Conservation (phyloP, 1,140 invertebrate species). For the Xylocopa sonorina region DNA sequence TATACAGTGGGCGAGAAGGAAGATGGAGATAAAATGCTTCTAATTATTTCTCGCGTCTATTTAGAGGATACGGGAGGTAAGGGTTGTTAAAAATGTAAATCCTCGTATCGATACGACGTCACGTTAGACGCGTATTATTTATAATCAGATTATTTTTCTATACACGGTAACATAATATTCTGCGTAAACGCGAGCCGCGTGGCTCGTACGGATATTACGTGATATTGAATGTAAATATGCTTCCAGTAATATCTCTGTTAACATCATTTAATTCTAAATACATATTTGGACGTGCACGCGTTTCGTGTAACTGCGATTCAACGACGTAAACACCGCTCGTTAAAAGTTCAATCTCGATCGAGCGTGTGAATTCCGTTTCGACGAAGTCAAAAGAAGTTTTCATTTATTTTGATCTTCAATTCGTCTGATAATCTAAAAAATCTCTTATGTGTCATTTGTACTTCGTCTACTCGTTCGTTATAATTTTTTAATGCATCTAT, state of each 20-base stretch:
- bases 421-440: no score
- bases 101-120: neutral
- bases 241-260: constrained; percentile 8
- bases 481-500: no score
- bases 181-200: neutral
- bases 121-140: neutral
- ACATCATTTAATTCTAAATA: constrained; percentile 23
- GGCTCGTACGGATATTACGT: neutral
- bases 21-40: no score
- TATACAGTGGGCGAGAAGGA: no score
- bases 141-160: neutral
- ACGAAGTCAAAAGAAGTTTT: neutral
- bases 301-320: neutral
- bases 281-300: neutral
- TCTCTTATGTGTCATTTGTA: neutral
- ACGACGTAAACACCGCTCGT: neutral
- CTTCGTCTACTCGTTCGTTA: neutral
- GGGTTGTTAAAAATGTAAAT: constrained; percentile 20
- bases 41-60: neutral
- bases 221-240: constrained; percentile 15
- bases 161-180: constrained; percentile 1
- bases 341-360: neutral
- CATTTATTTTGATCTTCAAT: no score
- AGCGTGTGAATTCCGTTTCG: neutral
- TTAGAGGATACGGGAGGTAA: neutral